Evolutionary conservation across 2,888 invertebrate genomes (phyloP), one percentile per base, ranked within the genome.

Genomic region (Parnassius mnemosyne): DNA sequence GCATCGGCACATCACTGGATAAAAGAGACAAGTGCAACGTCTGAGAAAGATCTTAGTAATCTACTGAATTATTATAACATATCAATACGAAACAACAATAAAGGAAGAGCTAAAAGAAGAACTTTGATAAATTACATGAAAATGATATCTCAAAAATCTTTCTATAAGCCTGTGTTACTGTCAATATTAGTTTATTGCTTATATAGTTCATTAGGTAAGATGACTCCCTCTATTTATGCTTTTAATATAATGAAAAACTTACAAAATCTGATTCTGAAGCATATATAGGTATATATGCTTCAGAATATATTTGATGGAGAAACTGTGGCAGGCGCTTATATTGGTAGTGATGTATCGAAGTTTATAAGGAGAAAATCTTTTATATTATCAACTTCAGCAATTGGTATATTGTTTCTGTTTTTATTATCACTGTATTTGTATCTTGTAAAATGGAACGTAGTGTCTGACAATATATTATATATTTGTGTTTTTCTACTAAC

Each of bases 1-100:
- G 60, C 59, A 34, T 63, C 53, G 47, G 52, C 64, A 1, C 70
- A 67, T 44, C 51, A 64, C 53, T 71, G 69, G 71, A 34, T 72
- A 2, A 70, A 68, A 47, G 72, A 69, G 0, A 16, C 25, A 0
- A 49, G 51, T 43, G 9, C 46, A 43, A 43, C 52, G 7, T 65
- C 67, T 0, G 65, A 67, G 13, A 60, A 55, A 20, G 71, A 70
- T 57, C 59, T 72, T 10, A 42, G 50, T 41, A 53, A 63, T 5
- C 13, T 63, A 10, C n/a, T 63, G 13, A 43, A 46, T 2, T 63
- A 41, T 13, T 41, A 63, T 54, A 58, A 43, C 16, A 50, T 54
- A 9, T 3, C 0, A 7, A 1, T 44, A 46, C 43, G 9, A 44
- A 7, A 3, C 2, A 53, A 34, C 46, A 10, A 3, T 7, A 16